These are phyloP conservation scores for Cephus nigrinus DNA, from an alignment of 2,888 invertebrate genomes.

Conservation along the genomic window DNA sequence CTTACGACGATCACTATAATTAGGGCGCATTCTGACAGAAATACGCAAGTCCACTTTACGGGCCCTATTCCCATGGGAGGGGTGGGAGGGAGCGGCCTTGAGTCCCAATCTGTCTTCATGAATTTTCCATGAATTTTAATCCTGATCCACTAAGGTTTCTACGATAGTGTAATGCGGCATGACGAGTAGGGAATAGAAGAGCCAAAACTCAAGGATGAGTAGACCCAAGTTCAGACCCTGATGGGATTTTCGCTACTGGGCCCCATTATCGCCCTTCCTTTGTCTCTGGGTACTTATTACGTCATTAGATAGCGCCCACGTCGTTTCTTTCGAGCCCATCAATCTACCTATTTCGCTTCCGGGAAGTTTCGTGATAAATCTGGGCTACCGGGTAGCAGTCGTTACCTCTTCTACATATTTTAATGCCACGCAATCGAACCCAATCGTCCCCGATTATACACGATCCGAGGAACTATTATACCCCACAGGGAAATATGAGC, in stretches of 20 bases:
- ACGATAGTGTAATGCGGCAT: neutral
- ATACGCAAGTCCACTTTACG: neutral
- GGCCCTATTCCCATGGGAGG: neutral
- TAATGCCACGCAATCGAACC: neutral
- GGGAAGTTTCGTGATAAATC: slow-evolving; percentile 38
- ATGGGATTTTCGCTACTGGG: neutral
- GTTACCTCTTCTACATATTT: slow-evolving; percentile 15
- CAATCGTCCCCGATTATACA: neutral
- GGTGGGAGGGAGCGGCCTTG: neutral
- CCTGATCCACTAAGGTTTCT: neutral
- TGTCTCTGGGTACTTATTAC: neutral
- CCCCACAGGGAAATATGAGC: neutral
- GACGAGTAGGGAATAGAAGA: neutral
- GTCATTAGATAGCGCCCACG: neutral
- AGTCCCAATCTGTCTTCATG: neutral
- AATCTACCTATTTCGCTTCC: slow-evolving; percentile 25
- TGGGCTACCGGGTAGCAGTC: slow-evolving; percentile 29
- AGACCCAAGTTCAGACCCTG: neutral
- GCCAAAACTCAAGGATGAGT: neutral
- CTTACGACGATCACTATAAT: neutral
- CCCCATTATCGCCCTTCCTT: neutral
- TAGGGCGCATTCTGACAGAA: neutral
- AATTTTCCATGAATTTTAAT: neutral
- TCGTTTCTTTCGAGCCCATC: neutral
- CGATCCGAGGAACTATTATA: neutral